A percentile compares a stretch with the other conserved stretches of the same genome.
phyloP scores from a whole-genome alignment of 2,113 vertebrate genomes.

The Ornithorhynchus anatinus region DNA sequence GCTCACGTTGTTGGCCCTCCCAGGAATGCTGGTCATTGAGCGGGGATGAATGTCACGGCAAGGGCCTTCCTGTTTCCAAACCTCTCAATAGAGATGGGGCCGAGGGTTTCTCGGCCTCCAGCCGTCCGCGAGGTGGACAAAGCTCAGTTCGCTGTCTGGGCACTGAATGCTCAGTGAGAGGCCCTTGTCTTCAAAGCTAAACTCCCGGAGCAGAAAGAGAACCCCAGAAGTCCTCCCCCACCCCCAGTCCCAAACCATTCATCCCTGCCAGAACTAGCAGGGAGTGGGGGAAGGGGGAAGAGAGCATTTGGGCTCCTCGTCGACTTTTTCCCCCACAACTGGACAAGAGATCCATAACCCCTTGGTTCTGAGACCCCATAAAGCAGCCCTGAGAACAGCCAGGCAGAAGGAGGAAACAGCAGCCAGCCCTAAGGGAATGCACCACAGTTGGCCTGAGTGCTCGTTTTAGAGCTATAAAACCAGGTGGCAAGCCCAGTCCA shows the following conservation, averaged over 20 bases:
- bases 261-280: constrained; percentile 12
- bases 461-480: constrained; percentile 52
- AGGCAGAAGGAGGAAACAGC: constrained; percentile 12
- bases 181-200: no score
- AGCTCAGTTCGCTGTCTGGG: constrained; percentile 47
- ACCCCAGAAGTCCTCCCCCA: background rate
- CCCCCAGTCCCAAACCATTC: background rate
- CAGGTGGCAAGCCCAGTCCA: constrained; percentile 65
- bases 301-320: no score
- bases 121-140: constrained; percentile 56
- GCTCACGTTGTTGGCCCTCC: constrained; percentile 47
- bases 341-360: no score
- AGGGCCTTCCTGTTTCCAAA: constrained; percentile 61
- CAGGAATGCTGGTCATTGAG: constrained; percentile 57
- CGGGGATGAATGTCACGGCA: constrained; percentile 58
- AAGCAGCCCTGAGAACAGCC: constrained; percentile 11
- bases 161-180: constrained; percentile 41
- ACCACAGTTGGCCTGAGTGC: constrained; percentile 47
- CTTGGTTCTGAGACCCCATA: no score
- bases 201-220: no score
- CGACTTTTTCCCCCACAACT: no score
- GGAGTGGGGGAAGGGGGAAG: background rate
- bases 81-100: constrained; percentile 55
- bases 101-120: constrained; percentile 58
- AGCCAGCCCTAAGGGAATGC: constrained; percentile 11